These are phyloP conservation scores for Stichopus chloronotus DNA, from an alignment of 35 echinoderm and acorn worm genomes.

Conservation along the genomic window DNA sequence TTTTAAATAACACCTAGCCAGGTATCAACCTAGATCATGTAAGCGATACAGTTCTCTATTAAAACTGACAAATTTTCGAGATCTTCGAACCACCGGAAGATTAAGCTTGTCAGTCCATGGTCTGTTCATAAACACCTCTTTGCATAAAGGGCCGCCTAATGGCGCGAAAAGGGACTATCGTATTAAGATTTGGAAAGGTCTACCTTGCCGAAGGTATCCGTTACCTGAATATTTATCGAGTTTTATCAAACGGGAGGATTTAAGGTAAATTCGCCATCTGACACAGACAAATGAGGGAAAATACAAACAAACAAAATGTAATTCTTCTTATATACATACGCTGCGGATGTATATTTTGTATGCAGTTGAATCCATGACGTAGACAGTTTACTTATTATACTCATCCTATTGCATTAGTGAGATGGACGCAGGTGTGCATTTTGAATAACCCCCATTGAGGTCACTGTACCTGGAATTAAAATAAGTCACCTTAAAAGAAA, in stretches of 20 bases:
- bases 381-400: too few species aligned
- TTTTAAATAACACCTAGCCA: neutral
- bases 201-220: neutral
- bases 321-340: too few species aligned
- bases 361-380: too few species aligned
- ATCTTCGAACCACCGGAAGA: neutral
- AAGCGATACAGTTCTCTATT: slow-evolving; percentile 10
- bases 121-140: slow-evolving; percentile 10
- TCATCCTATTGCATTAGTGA: neutral
- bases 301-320: too few species aligned
- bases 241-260: neutral
- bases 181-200: neutral
- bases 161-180: slow-evolving; percentile 1
- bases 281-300: neutral
- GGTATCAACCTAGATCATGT: slow-evolving; percentile 9
- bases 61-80: neutral
- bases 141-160: neutral
- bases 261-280: slow-evolving; percentile 8
- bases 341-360: too few species aligned
- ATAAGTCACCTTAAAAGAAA: neutral
- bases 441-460: neutral
- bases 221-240: neutral
- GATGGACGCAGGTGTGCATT: neutral
- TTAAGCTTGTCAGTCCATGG: slow-evolving; percentile 2
- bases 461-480: neutral